Conservation (phyloP, 2,797 vertebrate species). For the Thunnus albacares region DNA sequence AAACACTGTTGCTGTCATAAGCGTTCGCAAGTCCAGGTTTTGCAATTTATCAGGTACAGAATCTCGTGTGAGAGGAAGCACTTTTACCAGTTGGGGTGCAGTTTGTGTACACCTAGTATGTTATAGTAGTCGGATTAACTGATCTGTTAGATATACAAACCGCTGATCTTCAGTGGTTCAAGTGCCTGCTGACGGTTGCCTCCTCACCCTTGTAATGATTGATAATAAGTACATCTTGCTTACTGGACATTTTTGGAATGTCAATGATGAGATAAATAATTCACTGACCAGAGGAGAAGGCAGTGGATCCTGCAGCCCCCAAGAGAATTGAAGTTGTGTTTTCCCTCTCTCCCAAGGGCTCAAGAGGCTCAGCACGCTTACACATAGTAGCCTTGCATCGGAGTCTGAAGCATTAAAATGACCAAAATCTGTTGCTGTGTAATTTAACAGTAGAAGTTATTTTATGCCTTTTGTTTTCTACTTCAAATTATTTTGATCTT, state of each 20-base stretch:
- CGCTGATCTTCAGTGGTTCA: constrained; percentile 60
- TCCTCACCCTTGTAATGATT: constrained; percentile 65
- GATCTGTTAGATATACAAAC: constrained; percentile 36
- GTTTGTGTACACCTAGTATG: background rate
- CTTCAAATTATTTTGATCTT: constrained; percentile 70
- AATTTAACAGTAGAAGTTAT: constrained; percentile 63
- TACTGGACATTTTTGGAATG: constrained; percentile 62
- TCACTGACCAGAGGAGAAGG: constrained; percentile 63
- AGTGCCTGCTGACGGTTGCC: constrained; percentile 75
- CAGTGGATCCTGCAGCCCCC: constrained; percentile 47
- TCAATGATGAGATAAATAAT: constrained; percentile 69
- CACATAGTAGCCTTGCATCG: constrained; percentile 74
- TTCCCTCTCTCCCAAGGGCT: constrained; percentile 52
- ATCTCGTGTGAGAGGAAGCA: constrained; percentile 28
- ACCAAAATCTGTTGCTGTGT: constrained; percentile 87
- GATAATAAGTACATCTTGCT: constrained; percentile 59
- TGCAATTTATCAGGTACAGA: constrained; percentile 35
- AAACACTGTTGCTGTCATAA: constrained; percentile 22
- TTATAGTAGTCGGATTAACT: constrained; percentile 3
- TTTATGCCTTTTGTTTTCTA: constrained; percentile 82
- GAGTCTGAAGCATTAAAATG: constrained; percentile 81
- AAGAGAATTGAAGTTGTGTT: constrained; percentile 54
- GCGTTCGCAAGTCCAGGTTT: constrained; percentile 26
- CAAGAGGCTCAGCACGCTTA: constrained; percentile 65
- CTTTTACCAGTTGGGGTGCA: constrained; percentile 29